Base-by-base conservation (phyloP, 2,797 vertebrate genomes). In the Coregonus suidteri region DNA sequence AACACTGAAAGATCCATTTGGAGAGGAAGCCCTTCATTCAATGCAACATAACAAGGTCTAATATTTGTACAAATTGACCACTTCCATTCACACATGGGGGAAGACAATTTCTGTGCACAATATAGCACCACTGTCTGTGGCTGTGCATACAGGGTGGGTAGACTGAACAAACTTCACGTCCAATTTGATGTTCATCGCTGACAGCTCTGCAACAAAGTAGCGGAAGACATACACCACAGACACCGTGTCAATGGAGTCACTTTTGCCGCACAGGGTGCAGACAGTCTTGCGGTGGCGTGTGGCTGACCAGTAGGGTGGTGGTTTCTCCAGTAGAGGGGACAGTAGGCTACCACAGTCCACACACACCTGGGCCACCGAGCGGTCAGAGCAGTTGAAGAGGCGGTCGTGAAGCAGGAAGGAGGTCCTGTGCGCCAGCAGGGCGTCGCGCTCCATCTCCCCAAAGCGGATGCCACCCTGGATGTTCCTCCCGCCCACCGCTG, bases 351-450 rank as follows among this genome's bases (percentile, higher is more conserved):
- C 96, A 0, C 98, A 99, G 85, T 93, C 89, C 0, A 94, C 83
- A 20, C 98, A 99, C 35, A 99, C 93, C 0, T 96, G 96, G 9
- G 97, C 95, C 1, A 96, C 75, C 0, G 96, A 98, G 3, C 97
- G 95, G 41, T 99, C 98, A 0, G 98, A 99, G 88, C 98, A 99
- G 94, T 97, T 98, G 90, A 99, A 99, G 59, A 99, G 96, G 0
- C 98, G 96, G 82, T 99, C 98, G 0, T 99, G 98, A 1, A 99
- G 96, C 85, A 99, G 89, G 86, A 99, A 99, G 0, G 98, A 99
- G 0, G 98, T 95, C 15, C 98, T 98, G 0, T 99, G 98, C 1
- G 98, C 98, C 83, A 99, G 89, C 84, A 99, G 86, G 6, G 98
- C 98, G 0, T 99, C 98, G 0, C 98, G 94, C 77, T 99, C 98